Percentiles rank a stretch among this genome's conserved stretches.
Evolutionary conservation across 1,140 invertebrate genomes (phyloP).

Genomic region (Copidosoma floridanum): DNA sequence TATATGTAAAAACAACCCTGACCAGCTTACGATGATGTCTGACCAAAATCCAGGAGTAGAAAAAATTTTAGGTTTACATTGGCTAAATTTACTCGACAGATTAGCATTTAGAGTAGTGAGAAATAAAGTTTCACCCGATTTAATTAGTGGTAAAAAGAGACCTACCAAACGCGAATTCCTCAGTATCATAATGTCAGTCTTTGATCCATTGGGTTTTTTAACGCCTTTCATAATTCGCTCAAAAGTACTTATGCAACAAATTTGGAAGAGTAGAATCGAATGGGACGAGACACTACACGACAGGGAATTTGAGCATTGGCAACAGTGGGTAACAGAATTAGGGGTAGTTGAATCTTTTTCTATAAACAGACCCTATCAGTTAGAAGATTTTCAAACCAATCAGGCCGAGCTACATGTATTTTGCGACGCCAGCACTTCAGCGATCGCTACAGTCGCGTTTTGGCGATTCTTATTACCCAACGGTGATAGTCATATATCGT

Average conservation of each 20-base stretch:
- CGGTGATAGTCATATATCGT: background rate
- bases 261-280: background rate
- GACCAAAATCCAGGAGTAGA: background rate
- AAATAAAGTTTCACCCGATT: background rate
- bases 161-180: background rate
- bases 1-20: background rate
- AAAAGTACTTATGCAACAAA: background rate
- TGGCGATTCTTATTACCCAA: constrained; percentile 17
- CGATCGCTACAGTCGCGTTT: constrained; percentile 36
- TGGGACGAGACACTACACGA: background rate
- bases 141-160: background rate
- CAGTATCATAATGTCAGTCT: background rate
- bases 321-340: background rate
- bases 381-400: background rate
- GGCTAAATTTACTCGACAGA: background rate
- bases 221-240: background rate
- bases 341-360: background rate
- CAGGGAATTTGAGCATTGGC: background rate
- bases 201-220: constrained; percentile 6
- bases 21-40: background rate
- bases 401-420: constrained; percentile 36
- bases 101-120: background rate
- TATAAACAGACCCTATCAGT: background rate
- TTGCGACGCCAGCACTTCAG: constrained; percentile 38
- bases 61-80: background rate